Base-by-base conservation (phyloP, 1,140 invertebrate genomes). In the Acyrthosiphon pisum region DNA sequence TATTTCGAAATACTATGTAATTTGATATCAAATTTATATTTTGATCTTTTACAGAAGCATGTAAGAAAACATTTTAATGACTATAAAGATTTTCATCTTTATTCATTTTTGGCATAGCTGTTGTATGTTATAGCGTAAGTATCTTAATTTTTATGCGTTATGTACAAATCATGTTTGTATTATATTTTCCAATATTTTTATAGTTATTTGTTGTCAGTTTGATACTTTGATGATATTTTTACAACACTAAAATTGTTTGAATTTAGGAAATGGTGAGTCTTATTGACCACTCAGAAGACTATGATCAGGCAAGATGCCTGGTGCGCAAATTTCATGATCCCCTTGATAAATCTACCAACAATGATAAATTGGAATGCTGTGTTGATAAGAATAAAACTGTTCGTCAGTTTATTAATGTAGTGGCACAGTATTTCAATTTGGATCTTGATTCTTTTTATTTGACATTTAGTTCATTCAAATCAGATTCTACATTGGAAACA, bases 251-350 rank as follows among this genome's bases (percentile, higher is more conserved):
- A 81, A 90, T 76, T 56, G 7, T 92, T 53, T n/a, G 46, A 48
- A 92, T 94, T 84, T 84, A 94, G 94, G 92, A 93, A n/a, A 94
- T 94, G 94, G 94, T 94, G 60, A 94, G 93, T 91, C 91, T 94
- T 22, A 30, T 94, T 87, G 91, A 91, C 11, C 60, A 93, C 18
- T 53, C 37, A 20, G 91, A 93, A 93, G 20, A 7, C 11, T 91
- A 94, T 60, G 41, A 88, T 23, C 91, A 88, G 41, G 92, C 87
- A n/a, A 83, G 93, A 92, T 94, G 94, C 86, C 92, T 94, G 26
- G 94, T 94, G 30, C 93, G 92, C 20, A 90, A 94, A 86, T 93
- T 93, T 8, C 18, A 86, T 1, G 44, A 93, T 26, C 53, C 56
- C 48, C 46, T n/a, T 50, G 93, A 86, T 41, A 84, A 53, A 60